phyloP scores from a whole-genome alignment of 37 sponge, comb jelly and placozoan species.

The Spongilla lacustris region DNA sequence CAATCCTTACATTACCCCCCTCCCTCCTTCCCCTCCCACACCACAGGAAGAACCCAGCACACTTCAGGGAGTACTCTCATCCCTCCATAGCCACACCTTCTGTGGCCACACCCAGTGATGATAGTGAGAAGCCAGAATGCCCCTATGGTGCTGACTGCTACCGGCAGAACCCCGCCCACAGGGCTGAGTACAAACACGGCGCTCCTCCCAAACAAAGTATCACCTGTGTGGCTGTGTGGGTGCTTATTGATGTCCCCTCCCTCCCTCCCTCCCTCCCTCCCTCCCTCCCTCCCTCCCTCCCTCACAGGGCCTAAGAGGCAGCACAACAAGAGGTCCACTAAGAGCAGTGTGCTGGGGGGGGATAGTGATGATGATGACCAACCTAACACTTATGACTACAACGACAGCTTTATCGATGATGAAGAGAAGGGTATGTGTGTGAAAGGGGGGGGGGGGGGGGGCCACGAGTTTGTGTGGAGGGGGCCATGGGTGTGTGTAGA shows the following conservation, averaged over 20 bases:
- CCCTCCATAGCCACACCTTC: slow-evolving; percentile 4
- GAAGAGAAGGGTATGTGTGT: background rate
- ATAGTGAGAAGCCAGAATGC: slow-evolving; percentile 62
- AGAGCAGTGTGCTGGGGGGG: slow-evolving; percentile 57
- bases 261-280: background rate
- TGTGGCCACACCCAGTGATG: slow-evolving; percentile 5
- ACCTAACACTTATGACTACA: slow-evolving; percentile 85
- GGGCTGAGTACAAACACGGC: slow-evolving; percentile 61
- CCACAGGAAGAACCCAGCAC: slow-evolving; percentile 84
- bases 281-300: background rate
- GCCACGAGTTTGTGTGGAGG: background rate
- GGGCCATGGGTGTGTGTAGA: background rate
- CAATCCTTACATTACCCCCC: background rate
- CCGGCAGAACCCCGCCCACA: slow-evolving; percentile 80
- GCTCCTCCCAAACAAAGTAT: slow-evolving; percentile 13
- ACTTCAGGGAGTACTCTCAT: slow-evolving; percentile 87
- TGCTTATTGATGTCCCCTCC: background rate
- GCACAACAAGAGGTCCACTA: background rate
- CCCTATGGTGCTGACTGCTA: slow-evolving; percentile 86
- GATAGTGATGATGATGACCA: slow-evolving; percentile 89
- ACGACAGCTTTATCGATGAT: slow-evolving; percentile 88
- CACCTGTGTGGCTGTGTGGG: background rate
- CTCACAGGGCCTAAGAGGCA: slow-evolving; percentile 15
- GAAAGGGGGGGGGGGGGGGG: background rate
- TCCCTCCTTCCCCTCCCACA: background rate